Conservation (phyloP, 1,140 invertebrate species). For the Lordiphosa mommai region DNA sequence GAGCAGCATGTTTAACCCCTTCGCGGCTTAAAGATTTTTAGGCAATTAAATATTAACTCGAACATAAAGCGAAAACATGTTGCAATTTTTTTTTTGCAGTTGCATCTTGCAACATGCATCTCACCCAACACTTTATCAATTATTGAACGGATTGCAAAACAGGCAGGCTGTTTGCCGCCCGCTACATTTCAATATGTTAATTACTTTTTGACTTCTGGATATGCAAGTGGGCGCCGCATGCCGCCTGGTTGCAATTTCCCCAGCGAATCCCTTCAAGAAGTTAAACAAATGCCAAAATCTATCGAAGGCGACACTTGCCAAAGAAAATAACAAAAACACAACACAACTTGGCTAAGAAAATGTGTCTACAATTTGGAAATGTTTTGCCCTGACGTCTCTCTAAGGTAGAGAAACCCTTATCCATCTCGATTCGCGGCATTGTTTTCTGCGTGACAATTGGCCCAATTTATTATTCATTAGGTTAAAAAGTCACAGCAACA, state of each 20-base stretch:
- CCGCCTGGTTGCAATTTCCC: slow-evolving; percentile 60
- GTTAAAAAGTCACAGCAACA: slow-evolving; percentile 62
- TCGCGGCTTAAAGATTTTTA: slow-evolving; percentile 31
- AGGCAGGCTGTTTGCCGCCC: slow-evolving; percentile 3
- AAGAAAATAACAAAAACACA: slow-evolving; percentile 21
- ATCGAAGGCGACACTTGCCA: slow-evolving; percentile 60
- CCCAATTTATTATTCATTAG: slow-evolving; percentile 76
- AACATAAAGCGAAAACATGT: slow-evolving; percentile 10
- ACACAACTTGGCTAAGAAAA: slow-evolving; percentile 24
- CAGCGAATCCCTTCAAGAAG: slow-evolving; percentile 40
- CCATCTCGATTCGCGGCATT: slow-evolving; percentile 53
- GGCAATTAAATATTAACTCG: slow-evolving; percentile 60
- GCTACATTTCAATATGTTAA: slow-evolving; percentile 69
- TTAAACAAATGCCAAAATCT: slow-evolving; percentile 72
- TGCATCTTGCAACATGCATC: slow-evolving; percentile 32
- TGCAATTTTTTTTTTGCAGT: slow-evolving; percentile 32
- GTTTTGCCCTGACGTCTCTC: slow-evolving; percentile 27
- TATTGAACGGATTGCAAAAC: slow-evolving; percentile 35
- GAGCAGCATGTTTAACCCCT: slow-evolving; percentile 17
- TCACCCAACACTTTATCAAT: slow-evolving; percentile 36
- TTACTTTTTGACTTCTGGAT: slow-evolving; percentile 52
- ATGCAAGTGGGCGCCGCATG: slow-evolving; percentile 36
- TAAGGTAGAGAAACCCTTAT: slow-evolving; percentile 35
- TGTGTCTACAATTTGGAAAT: slow-evolving; percentile 64
- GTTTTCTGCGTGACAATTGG: slow-evolving; percentile 74